Conservation (phyloP, 2,888 invertebrate species). For the Erebia epiphron region DNA sequence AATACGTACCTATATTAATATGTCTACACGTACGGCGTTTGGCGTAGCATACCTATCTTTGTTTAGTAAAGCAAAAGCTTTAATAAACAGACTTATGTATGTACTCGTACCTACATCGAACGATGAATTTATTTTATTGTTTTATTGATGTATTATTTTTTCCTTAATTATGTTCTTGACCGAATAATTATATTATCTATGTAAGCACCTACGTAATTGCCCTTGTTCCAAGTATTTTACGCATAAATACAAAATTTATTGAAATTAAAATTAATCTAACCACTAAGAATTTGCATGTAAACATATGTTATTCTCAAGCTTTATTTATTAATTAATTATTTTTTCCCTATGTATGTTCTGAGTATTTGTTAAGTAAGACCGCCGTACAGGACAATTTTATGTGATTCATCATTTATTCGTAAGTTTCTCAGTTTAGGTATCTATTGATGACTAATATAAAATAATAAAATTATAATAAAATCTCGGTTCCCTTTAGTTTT, state of each 20-base stretch:
- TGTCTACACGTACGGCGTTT: too few species aligned
- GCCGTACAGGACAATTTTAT: background rate
- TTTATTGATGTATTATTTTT: too few species aligned
- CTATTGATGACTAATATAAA: too few species aligned
- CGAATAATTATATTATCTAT: background rate
- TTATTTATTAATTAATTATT: background rate
- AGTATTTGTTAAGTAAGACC: background rate
- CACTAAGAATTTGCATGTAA: background rate
- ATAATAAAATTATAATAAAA: too few species aligned
- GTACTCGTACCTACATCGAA: background rate
- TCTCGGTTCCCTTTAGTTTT: too few species aligned
- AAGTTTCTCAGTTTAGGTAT: too few species aligned
- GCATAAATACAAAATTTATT: background rate
- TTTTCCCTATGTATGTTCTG: background rate
- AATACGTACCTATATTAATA: too few species aligned
- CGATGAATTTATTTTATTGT: too few species aligned
- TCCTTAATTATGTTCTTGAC: too few species aligned
- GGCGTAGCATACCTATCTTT: too few species aligned
- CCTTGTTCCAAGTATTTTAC: background rate
- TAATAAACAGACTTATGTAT: background rate
- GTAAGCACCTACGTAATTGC: background rate
- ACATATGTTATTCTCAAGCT: background rate
- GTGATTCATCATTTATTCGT: too few species aligned
- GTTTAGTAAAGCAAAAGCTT: background rate
- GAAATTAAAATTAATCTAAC: constrained; percentile 7